Conservation (phyloP, 1,140 invertebrate genomes). For the Colletes latitarsis region DNA sequence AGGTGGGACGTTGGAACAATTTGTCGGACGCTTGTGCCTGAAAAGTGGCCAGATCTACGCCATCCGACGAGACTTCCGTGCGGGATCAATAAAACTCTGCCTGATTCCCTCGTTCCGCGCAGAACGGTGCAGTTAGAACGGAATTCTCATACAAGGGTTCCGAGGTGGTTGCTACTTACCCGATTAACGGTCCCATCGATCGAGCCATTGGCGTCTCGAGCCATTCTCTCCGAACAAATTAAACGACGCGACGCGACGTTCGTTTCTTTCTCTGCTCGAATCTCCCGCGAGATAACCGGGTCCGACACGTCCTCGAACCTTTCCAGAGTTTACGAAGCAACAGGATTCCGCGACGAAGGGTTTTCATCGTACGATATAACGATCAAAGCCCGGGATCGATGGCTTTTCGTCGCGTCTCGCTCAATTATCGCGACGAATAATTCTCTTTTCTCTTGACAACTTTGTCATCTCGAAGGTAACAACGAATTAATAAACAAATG, state of each 20-base stretch:
- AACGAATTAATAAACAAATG: too few species aligned
- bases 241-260: constrained; percentile 3
- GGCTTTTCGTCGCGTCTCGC: too few species aligned
- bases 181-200: constrained; percentile 38
- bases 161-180: constrained; percentile 27
- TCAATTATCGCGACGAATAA: too few species aligned
- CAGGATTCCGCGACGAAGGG: background rate
- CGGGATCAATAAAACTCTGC: constrained; percentile 21
- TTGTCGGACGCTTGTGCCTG: background rate
- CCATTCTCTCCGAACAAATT: constrained; percentile 23
- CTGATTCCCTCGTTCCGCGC: background rate
- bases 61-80: background rate
- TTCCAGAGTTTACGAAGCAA: too few species aligned
- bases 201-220: background rate
- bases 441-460: too few species aligned
- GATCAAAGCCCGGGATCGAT: too few species aligned
- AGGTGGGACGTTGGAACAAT: background rate
- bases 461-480: too few species aligned
- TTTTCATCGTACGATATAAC: too few species aligned
- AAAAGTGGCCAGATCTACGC: background rate
- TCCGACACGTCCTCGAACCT: too few species aligned
- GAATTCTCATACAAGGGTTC: constrained; percentile 17
- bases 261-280: background rate
- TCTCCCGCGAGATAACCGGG: constrained; percentile 1
- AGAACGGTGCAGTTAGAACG: background rate